Base-by-base conservation (phyloP, 2,113 vertebrate species). In the Cettia cetti region DNA sequence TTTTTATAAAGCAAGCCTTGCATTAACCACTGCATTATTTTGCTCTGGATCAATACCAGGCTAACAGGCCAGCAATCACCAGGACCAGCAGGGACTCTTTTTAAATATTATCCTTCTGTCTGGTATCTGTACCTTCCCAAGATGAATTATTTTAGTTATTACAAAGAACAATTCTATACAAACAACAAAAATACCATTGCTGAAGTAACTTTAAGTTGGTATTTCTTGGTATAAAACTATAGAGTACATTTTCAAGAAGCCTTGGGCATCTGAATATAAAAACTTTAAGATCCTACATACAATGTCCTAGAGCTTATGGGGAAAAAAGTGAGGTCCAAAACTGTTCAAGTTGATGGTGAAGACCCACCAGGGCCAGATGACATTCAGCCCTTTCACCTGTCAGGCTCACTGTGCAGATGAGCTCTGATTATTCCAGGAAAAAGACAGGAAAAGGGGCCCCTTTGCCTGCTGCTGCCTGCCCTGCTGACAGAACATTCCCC, bases 31-130 rank as follows among this genome's bases (percentile, higher is more conserved):
- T 68, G 69, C 42, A 81, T 92, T 94, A 61, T 92, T 93, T 89
- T 74, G 64, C n/a, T 94, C 13, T 13, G 11, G 94, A 95, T 96
- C 94, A 56, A 75, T 89, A 92, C 10, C 76, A 91, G 80, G n/a
- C 61, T 93, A 90, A 82, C n/a, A 92, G 85, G 71, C 54, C 72
- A 92, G 82, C 82, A 88, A 92, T 82, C 83, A 88, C 35, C 79
- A 64, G 39, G 26, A 80, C 17, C 6, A 3, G 75, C 71, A 70
- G 75, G 45, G 54, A 54, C 10, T 86, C 42, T 70, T 80, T 57
- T 68, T 26, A 86, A 90, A 86, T 44, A 89, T 92, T 49, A 59
- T n/a, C 60, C 39, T 66, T 44, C 68, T 84, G 30, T 68, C 83
- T 63, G 52, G 19, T 44, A 59, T 39, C 72, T 68, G 30, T 8